Conservation (phyloP, 2,113 vertebrate genomes). For the Dasypus novemcinctus region DNA sequence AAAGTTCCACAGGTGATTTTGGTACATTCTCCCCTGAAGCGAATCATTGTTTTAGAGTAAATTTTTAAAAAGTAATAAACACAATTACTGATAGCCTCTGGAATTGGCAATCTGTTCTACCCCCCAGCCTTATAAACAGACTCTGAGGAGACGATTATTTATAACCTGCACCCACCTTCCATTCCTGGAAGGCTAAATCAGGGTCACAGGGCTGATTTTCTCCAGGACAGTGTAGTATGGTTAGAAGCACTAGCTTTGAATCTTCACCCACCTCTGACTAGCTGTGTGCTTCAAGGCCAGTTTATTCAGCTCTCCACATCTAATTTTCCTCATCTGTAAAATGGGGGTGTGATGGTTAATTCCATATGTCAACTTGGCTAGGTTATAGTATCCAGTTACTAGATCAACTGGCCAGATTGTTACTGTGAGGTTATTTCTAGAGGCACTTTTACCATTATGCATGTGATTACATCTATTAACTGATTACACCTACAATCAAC, state of each 20-base stretch:
- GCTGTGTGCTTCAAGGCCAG: not conserved
- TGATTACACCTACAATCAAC: no score
- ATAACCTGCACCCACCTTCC: not conserved
- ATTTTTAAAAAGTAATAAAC: not conserved
- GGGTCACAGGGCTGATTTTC: not conserved
- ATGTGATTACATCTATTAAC: no score
- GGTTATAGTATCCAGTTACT: no score
- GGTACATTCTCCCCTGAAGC: not conserved
- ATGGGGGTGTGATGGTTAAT: not conserved
- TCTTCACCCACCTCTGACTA: not conserved
- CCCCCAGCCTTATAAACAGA: accelerated
- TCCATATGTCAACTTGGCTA: no score
- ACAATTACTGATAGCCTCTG: not conserved
- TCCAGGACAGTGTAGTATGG: no score
- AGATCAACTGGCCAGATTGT: no score
- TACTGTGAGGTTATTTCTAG: no score
- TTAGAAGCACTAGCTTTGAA: not conserved
- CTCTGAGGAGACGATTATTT: not conserved
- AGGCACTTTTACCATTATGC: no score
- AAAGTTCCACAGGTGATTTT: not conserved
- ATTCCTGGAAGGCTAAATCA: not conserved
- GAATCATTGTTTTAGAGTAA: not conserved
- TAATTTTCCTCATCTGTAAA: not conserved
- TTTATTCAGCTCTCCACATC: not conserved
- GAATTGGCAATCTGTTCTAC: accelerated